Evolutionary conservation across 2,888 invertebrate genomes (phyloP).

Genomic region (Hydroisotoma schaefferi): DNA sequence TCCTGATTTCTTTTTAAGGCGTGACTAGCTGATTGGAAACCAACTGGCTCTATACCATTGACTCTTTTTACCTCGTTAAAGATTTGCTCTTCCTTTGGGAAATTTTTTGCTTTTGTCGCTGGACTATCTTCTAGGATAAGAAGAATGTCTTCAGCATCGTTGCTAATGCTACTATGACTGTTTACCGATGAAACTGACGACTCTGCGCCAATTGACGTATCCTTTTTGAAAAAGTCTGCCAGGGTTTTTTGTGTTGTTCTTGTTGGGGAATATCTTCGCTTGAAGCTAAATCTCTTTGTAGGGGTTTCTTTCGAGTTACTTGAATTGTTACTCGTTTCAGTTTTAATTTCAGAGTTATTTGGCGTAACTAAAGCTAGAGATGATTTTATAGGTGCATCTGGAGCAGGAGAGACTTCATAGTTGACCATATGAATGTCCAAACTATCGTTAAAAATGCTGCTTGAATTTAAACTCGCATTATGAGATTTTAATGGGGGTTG

Average conservation of each 20-base stretch:
- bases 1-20: no score
- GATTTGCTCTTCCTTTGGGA: not conserved
- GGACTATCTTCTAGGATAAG: no score
- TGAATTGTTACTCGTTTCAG: not conserved
- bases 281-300: conserved; percentile 17
- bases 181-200: no score
- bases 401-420: no score
- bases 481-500: not conserved
- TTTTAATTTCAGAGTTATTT: not conserved
- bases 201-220: no score
- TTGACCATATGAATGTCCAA: conserved; percentile 16
- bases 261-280: conserved; percentile 26
- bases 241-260: conserved; percentile 21
- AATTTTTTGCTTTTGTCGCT: not conserved
- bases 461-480: conserved; percentile 7
- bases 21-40: no score
- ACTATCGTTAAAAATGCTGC: conserved; percentile 19
- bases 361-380: not conserved
- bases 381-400: no score
- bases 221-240: conserved; percentile 23
- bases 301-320: not conserved
- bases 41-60: no score
- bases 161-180: no score
- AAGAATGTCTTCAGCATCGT: no score
- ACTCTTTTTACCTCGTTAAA: not conserved